Conservation (phyloP, 2,113 vertebrate species). For the Heliornis fulica region DNA sequence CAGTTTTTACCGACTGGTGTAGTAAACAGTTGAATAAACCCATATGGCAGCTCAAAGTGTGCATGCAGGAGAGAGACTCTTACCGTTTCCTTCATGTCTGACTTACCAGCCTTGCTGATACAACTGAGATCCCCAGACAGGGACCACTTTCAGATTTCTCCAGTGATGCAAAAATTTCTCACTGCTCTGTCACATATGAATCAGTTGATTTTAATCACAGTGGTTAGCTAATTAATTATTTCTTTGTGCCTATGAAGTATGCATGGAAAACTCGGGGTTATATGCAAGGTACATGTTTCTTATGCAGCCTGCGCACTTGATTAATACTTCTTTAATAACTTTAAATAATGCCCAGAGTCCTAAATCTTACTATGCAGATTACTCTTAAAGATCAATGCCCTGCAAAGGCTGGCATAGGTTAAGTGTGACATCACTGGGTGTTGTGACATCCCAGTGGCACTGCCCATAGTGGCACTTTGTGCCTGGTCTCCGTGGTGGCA, state of each 20-base stretch:
- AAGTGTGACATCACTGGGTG: not conserved
- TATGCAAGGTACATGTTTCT: not conserved
- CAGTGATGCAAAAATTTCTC: not conserved
- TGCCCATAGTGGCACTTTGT: not conserved
- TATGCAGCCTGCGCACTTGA: not conserved
- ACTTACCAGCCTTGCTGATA: not conserved
- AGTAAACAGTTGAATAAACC: conserved; percentile 70
- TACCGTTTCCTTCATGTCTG: conserved; percentile 40
- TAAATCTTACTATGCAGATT: not conserved
- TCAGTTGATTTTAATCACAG: not conserved
- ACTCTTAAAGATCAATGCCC: not conserved
- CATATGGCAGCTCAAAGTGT: conserved; percentile 51
- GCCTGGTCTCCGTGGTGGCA: not conserved
- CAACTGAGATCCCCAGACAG: not conserved
- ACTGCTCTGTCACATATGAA: not conserved
- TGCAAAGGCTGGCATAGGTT: not conserved
- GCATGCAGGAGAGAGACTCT: not conserved
- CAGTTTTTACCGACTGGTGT: conserved; percentile 60
- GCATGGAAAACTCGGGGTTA: not conserved
- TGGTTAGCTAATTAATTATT: conserved; percentile 50
- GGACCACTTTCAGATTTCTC: conserved; percentile 10
- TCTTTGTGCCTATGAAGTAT: conserved; percentile 7
- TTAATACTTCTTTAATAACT: not conserved
- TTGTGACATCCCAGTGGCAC: not conserved
- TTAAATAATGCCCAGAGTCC: not conserved